phyloP scores from a whole-genome alignment of 2,888 invertebrate genomes.

The Nemotelus nigrinus region DNA sequence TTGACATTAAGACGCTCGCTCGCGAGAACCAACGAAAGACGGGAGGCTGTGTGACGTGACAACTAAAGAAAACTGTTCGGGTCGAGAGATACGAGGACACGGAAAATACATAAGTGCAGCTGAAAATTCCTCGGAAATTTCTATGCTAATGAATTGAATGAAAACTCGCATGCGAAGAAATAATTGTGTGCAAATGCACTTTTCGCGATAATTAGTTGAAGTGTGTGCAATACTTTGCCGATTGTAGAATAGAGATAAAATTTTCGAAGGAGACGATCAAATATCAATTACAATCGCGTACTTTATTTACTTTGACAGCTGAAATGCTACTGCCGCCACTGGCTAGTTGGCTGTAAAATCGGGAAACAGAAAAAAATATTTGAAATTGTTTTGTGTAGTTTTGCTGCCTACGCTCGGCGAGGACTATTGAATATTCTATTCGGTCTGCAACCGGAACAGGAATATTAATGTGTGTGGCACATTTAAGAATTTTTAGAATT shows the following conservation, averaged over 20 bases:
- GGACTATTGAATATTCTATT: too few relatives aligned
- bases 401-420: neutral
- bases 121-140: conserved; percentile 1
- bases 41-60: neutral
- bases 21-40: neutral
- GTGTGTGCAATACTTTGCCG: neutral
- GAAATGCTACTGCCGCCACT: too few relatives aligned
- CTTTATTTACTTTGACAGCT: neutral
- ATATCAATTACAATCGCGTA: conserved; percentile 25
- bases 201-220: conserved; percentile 33
- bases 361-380: neutral
- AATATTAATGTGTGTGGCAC: too few relatives aligned
- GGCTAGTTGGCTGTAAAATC: too few relatives aligned
- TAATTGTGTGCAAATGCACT: conserved; percentile 22
- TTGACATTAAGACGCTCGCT: conserved; percentile 36
- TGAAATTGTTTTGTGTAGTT: neutral
- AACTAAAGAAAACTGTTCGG: too few relatives aligned
- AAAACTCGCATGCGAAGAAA: conserved; percentile 11
- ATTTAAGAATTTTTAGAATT: too few relatives aligned
- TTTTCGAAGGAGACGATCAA: neutral
- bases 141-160: conserved; percentile 21
- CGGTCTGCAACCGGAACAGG: too few relatives aligned
- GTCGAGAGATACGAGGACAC: neutral
- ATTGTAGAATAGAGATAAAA: conserved; percentile 1
- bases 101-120: conserved; percentile 1